Conservation (phyloP, 2,888 invertebrate species). For the Sminthurides aquaticus region DNA sequence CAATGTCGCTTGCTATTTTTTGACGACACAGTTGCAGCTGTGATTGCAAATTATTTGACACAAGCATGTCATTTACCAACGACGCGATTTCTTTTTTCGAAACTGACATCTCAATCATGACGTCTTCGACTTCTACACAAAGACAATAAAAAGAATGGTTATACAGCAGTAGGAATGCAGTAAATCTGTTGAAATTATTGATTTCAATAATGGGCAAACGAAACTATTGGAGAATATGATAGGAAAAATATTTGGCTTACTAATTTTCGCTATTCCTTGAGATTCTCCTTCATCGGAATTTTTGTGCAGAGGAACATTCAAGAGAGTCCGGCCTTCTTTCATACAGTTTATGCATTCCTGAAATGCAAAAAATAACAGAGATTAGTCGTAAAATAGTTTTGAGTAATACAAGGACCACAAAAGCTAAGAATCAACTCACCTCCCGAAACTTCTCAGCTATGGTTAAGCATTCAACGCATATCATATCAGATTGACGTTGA, state of each 20-base stretch:
- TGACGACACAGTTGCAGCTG: slow-evolving; percentile 15
- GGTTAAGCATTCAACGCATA: slow-evolving; percentile 21
- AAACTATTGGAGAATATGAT: no score
- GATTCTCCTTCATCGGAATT: no score
- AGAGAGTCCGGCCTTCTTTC: not conserved
- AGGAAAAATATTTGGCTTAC: no score
- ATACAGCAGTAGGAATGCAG: no score
- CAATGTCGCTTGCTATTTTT: slow-evolving; percentile 3
- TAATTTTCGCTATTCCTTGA: no score
- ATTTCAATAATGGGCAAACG: no score
- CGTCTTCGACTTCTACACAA: not conserved
- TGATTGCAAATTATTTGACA: slow-evolving; percentile 18
- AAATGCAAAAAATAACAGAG: not conserved
- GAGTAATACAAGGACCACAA: no score
- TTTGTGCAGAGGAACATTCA: not conserved
- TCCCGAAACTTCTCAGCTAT: slow-evolving; percentile 22
- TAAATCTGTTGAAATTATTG: no score
- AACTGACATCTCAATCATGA: slow-evolving; percentile 10
- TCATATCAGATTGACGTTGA: slow-evolving; percentile 13
- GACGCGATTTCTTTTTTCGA: slow-evolving; percentile 17
- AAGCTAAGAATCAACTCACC: slow-evolving; percentile 18
- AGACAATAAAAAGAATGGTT: not conserved
- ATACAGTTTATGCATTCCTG: slow-evolving; percentile 3
- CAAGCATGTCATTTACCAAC: slow-evolving; percentile 18
- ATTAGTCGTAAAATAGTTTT: no score